Conservation (phyloP, 2,113 vertebrate genomes). For the Seriola dumerili region DNA sequence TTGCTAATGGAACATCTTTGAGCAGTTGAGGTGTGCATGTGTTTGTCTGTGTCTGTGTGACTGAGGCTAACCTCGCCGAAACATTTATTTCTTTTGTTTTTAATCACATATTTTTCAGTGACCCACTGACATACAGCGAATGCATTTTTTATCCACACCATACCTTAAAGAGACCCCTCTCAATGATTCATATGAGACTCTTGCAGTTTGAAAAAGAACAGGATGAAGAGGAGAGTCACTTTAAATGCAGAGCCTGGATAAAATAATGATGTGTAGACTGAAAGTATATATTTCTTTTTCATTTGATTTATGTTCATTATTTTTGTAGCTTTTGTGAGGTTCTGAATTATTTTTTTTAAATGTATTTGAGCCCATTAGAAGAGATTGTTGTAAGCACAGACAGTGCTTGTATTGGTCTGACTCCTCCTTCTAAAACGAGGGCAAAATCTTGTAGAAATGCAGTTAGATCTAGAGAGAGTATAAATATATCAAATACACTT, state of each 20-base stretch:
- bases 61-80: conserved; percentile 29
- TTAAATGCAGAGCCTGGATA: neutral
- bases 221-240: neutral
- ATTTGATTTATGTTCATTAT: neutral
- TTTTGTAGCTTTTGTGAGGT: neutral
- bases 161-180: too few relatives aligned
- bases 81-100: conserved; percentile 18
- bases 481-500: too few relatives aligned
- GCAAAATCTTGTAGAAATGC: too few relatives aligned
- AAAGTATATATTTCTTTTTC: neutral
- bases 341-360: neutral
- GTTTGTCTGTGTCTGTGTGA: too few relatives aligned
- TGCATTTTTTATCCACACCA: neutral
- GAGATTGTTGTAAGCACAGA: neutral
- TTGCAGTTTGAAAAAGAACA: neutral
- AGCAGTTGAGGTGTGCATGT: neutral
- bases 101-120: neutral
- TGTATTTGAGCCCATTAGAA: neutral
- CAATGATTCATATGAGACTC: neutral
- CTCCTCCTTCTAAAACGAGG: too few relatives aligned
- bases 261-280: neutral
- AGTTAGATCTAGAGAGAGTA: too few relatives aligned
- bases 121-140: conserved; percentile 25
- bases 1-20: neutral
- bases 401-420: too few relatives aligned